Base-by-base conservation (phyloP, 2,113 vertebrate species). In the Muscicapa adusta region DNA sequence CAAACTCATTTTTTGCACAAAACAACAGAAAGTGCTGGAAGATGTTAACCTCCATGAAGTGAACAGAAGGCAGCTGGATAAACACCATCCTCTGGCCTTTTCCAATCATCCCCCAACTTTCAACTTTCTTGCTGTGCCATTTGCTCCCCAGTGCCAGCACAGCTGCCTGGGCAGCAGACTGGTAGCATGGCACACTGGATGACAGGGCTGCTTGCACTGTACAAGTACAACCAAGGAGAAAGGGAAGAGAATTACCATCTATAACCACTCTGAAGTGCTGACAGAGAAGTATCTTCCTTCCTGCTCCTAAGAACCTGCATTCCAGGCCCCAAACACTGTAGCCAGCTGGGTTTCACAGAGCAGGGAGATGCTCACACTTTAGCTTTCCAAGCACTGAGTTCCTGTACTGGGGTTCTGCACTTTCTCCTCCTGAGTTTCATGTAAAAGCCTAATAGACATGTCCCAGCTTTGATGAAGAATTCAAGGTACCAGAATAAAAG, bases 141-240 rank as follows among this genome's bases (percentile, higher is more conserved):
- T 31, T 22, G 24, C 76, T 78, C 47, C 22, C 36, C 25, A 31
- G 60, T 5, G 38, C 73, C 88, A 62, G 38, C 42, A n/a, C 14
- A 68, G 28, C 19, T 15, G 17, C 7, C 36, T 4, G 1, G 2
- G 29, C 3, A 75, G 38, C 56, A 26, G 1, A 1, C 10, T 2
- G 15, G 57, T 74, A 90, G 34, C 36, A 8, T 17, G 18, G 36
- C 31, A 51, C 31, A n/a, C 17, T 3, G 11, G 13, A 50, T 12
- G 9, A 20, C 0, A 0, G 33, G 34, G 28, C 25, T 75, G 25
- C 28, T 2, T 24, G 12, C 31, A 68, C 22, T 4, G 0, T 10
- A 9, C 23, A 34, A 29, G 20, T 14, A 79, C 76, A 76, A 7
- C 16, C 47, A 76, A 63, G 50, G 17, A 76, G 31, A 51, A 16